A percentile compares a stretch with the other conserved stretches of the same genome.
Evolutionary conservation across 2,797 vertebrate species (phyloP).

Genomic region (Acanthiza pusilla): DNA sequence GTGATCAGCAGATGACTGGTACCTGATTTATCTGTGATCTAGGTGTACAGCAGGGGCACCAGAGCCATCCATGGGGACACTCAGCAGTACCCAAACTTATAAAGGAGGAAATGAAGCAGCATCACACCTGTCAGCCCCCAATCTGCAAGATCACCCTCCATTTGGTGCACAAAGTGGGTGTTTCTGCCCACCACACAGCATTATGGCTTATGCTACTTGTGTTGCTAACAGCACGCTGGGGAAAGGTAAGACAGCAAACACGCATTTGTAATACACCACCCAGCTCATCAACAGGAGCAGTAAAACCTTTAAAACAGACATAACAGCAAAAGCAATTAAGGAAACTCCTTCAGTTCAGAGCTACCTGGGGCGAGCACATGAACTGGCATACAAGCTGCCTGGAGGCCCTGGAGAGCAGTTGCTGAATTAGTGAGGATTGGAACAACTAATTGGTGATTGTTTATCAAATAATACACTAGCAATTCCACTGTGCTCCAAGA

Average conservation of each 20-base stretch:
- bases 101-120: neutral
- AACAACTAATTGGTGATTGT: slow-evolving; percentile 52
- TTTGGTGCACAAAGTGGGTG: neutral
- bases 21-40: neutral
- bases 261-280: neutral
- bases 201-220: neutral
- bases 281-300: neutral
- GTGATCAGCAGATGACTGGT: neutral
- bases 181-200: neutral
- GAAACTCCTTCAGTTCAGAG: slow-evolving; percentile 42
- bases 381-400: slow-evolving; percentile 26
- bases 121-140: no score
- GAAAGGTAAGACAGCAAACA: neutral
- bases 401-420: slow-evolving; percentile 34
- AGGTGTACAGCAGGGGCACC: neutral
- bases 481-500: neutral
- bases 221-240: neutral
- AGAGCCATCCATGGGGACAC: neutral
- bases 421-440: slow-evolving; percentile 28
- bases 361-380: slow-evolving; percentile 26
- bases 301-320: slow-evolving; percentile 47
- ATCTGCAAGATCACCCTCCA: neutral
- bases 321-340: slow-evolving; percentile 52
- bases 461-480: slow-evolving; percentile 51
- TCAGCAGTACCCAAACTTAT: neutral